Conservation (phyloP, 2,113 vertebrate species). For the Todiramphus chloris region DNA sequence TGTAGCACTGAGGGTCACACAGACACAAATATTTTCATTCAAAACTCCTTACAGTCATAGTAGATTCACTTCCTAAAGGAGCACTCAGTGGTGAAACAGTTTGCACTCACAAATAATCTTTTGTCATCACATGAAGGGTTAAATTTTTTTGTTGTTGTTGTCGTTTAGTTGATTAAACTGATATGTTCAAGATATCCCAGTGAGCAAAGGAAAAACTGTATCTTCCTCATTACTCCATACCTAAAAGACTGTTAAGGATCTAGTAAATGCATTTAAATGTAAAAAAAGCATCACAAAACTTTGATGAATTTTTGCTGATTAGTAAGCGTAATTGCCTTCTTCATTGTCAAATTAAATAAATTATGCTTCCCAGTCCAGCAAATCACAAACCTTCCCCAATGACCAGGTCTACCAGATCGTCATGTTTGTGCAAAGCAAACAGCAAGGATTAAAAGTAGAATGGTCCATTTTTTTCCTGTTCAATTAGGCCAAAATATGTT, state of each 20-base stretch:
- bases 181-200: neutral
- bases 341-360: neutral
- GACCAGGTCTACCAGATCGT: neutral
- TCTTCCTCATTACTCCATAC: neutral
- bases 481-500: neutral
- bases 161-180: neutral
- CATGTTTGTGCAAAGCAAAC: neutral
- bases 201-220: neutral
- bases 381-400: neutral
- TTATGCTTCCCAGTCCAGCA: neutral
- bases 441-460: neutral
- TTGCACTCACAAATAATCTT: neutral
- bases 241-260: neutral
- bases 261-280: neutral
- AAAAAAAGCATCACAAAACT: neutral
- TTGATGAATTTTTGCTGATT: neutral
- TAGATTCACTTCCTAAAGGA: neutral
- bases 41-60: neutral
- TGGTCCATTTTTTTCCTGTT: neutral
- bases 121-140: neutral
- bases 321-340: neutral
- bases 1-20: neutral
- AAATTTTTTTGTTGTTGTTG: neutral
- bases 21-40: neutral
- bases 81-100: neutral